phyloP scores from a whole-genome alignment of 2,113 vertebrate genomes.

The Castor canadensis region DNA sequence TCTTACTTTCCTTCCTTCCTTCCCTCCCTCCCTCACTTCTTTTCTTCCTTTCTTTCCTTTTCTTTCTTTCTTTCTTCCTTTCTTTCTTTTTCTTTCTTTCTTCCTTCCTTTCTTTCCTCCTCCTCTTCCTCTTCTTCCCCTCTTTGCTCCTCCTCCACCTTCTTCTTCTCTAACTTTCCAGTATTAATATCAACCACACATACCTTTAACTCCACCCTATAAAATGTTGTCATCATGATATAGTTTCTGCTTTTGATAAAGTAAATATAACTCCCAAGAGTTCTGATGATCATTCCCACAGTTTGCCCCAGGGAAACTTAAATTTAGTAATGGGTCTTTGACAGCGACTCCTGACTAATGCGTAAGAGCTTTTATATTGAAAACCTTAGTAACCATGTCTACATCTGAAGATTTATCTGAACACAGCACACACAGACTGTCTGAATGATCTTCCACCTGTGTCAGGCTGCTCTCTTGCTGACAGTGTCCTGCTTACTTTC shows the following conservation, averaged over 20 bases:
- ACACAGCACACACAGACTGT: rapidly evolving
- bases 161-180: not conserved
- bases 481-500: not conserved
- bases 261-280: not conserved
- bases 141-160: not conserved
- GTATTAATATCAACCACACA: not conserved
- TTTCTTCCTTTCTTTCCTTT: rapidly evolving
- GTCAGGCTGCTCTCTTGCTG: not conserved
- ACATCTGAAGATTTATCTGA: not conserved
- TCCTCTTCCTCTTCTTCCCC: no score
- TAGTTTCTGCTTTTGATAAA: not conserved
- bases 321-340: not conserved
- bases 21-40: no score
- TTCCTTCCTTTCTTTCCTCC: not conserved
- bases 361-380: not conserved
- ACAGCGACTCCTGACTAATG: not conserved
- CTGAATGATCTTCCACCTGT: not conserved
- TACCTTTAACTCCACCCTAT: not conserved
- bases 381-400: not conserved
- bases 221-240: not conserved
- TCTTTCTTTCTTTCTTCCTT: rapidly evolving
- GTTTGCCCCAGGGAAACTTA: not conserved
- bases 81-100: no score
- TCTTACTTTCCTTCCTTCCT: rapidly evolving
- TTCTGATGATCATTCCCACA: not conserved